Conservation (phyloP, 2,113 vertebrate genomes). For the Scolopax mira region DNA sequence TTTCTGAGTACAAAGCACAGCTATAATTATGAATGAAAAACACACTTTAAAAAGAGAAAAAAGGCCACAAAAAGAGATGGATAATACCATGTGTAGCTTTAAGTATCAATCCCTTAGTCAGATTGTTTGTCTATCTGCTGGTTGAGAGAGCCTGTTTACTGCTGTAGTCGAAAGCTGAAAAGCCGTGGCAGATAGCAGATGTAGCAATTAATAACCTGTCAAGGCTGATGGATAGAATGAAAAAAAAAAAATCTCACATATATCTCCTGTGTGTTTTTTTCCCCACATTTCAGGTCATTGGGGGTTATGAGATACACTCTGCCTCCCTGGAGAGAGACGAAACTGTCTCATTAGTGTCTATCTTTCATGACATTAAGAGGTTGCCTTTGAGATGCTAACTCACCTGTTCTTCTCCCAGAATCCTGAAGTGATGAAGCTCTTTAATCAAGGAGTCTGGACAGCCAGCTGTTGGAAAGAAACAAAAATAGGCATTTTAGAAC, state of each 20-base stretch:
- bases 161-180: not conserved
- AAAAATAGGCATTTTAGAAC: slow-evolving; percentile 24
- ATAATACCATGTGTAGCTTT: not conserved
- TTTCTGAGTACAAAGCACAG: not conserved
- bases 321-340: slow-evolving; percentile 45
- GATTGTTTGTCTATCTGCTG: slow-evolving; percentile 22
- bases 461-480: slow-evolving; percentile 79
- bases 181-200: slow-evolving; percentile 71
- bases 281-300: slow-evolving; percentile 5
- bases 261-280: not conserved
- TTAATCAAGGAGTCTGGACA: slow-evolving; percentile 87
- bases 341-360: slow-evolving; percentile 66
- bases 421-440: slow-evolving; percentile 92
- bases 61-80: not conserved
- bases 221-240: slow-evolving; percentile 65
- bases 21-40: not conserved
- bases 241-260: not conserved
- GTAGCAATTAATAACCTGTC: slow-evolving; percentile 79
- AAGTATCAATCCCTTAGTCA: not conserved
- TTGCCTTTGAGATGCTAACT: slow-evolving; percentile 60
- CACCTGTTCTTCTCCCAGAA: slow-evolving; percentile 90
- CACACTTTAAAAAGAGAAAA: not conserved
- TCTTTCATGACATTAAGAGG: slow-evolving; percentile 10
- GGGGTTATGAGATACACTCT: slow-evolving; percentile 43
- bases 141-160: slow-evolving; percentile 22